Evolutionary conservation across 2,888 invertebrate species (phyloP).

Genomic region (Parnassius glacialis): DNA sequence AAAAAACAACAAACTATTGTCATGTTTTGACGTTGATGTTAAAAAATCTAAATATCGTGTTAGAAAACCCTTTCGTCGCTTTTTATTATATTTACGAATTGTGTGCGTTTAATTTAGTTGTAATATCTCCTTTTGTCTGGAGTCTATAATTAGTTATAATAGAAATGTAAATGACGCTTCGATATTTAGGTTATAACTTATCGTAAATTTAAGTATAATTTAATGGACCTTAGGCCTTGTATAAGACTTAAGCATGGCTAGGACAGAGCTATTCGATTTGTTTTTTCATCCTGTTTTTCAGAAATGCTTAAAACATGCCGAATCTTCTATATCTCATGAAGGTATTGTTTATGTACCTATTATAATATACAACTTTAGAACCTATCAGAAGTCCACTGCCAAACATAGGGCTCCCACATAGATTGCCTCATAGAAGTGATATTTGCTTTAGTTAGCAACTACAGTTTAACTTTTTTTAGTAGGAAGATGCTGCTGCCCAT

Average conservation of each 20-base stretch:
- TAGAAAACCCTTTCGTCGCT: too few species aligned
- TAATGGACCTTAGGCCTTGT: constrained; percentile 50
- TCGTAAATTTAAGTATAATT: constrained; percentile 55
- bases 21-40: too few species aligned
- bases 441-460: too few species aligned
- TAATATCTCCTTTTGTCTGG: neutral
- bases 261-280: constrained; percentile 76
- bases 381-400: too few species aligned
- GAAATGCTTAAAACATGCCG: constrained; percentile 77
- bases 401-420: too few species aligned
- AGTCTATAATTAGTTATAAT: constrained; percentile 8
- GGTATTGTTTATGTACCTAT: constrained; percentile 46
- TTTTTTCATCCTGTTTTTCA: constrained; percentile 79
- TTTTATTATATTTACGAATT: too few species aligned
- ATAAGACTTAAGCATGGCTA: constrained; percentile 64
- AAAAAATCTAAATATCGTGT: too few species aligned
- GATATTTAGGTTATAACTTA: constrained; percentile 67
- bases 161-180: constrained; percentile 48
- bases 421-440: too few species aligned
- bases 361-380: too few species aligned
- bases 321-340: constrained; percentile 60
- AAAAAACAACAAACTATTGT: too few species aligned
- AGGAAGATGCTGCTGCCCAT: too few species aligned
- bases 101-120: neutral
- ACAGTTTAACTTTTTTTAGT: too few species aligned